phyloP scores from a whole-genome alignment of 2,888 invertebrate species.

The Eledone cirrhosa region DNA sequence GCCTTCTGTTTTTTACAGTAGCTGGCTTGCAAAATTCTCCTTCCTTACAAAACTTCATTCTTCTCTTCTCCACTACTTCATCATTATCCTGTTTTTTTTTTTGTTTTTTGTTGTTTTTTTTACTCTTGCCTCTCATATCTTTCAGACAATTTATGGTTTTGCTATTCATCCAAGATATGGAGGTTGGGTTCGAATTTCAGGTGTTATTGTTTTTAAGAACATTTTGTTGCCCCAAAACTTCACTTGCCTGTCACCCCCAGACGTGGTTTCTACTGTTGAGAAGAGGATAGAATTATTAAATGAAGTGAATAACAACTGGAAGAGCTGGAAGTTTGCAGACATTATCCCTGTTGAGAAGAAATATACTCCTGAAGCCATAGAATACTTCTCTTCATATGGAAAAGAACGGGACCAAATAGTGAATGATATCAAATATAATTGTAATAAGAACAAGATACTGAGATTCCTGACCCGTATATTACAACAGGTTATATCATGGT shows the following conservation, averaged over 20 bases:
- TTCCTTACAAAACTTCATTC: no score
- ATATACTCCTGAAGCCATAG: not conserved
- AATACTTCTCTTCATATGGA: not conserved
- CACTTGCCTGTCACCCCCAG: not conserved
- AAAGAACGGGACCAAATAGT: not conserved
- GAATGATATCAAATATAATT: not conserved
- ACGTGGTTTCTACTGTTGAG: not conserved
- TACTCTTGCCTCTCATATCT: not conserved
- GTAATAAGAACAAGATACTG: no score
- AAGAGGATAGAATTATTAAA: not conserved
- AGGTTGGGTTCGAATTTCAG: not conserved
- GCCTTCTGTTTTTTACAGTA: no score
- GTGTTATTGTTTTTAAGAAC: not conserved
- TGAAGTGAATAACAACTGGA: not conserved
- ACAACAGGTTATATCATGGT: no score
- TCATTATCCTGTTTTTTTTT: no score
- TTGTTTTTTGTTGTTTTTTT: not conserved
- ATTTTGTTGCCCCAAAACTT: not conserved
- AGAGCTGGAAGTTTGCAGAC: not conserved
- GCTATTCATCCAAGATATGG: conserved; percentile 1
- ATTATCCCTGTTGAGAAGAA: not conserved
- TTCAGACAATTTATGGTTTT: not conserved
- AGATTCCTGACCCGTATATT: no score
- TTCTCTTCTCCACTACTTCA: no score
- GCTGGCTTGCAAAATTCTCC: no score